phyloP scores from a whole-genome alignment of 1,140 invertebrate species.

The Saccostrea glomerata region DNA sequence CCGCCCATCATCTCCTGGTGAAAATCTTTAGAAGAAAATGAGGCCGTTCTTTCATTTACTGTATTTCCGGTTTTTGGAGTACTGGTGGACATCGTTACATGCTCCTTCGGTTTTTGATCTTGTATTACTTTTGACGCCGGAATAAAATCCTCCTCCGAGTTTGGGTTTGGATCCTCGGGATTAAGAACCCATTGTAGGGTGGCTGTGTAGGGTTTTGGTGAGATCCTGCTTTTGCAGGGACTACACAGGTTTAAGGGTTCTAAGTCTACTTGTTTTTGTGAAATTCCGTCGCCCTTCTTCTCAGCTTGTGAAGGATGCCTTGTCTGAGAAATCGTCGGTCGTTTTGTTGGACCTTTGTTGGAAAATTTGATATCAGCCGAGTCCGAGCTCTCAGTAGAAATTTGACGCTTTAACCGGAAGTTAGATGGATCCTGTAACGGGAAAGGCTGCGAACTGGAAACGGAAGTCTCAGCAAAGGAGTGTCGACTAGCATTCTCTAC shows the following conservation, averaged over 20 bases:
- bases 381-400: conserved; percentile 16
- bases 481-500: background rate
- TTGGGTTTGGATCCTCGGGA: conserved; percentile 23
- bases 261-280: background rate
- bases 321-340: background rate
- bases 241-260: background rate
- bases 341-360: conserved; percentile 20
- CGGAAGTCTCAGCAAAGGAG: background rate
- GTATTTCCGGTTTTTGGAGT: background rate
- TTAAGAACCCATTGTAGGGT: conserved; percentile 18
- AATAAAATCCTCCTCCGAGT: conserved; percentile 31
- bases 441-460: background rate
- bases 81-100: background rate
- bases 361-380: conserved; percentile 5
- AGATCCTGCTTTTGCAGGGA: background rate
- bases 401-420: background rate
- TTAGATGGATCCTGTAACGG: conserved; percentile 8
- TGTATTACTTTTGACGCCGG: conserved; percentile 20
- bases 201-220: background rate
- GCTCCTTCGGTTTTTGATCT: background rate
- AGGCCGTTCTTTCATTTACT: background rate
- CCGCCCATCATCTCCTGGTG: conserved; percentile 42
- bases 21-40: conserved; percentile 16
- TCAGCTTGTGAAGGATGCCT: background rate
- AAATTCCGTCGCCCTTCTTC: background rate